A percentile compares a stretch with the other conserved stretches of the same genome.
phyloP scores from a whole-genome alignment of 2,797 vertebrate genomes.

The Esox lucius region DNA sequence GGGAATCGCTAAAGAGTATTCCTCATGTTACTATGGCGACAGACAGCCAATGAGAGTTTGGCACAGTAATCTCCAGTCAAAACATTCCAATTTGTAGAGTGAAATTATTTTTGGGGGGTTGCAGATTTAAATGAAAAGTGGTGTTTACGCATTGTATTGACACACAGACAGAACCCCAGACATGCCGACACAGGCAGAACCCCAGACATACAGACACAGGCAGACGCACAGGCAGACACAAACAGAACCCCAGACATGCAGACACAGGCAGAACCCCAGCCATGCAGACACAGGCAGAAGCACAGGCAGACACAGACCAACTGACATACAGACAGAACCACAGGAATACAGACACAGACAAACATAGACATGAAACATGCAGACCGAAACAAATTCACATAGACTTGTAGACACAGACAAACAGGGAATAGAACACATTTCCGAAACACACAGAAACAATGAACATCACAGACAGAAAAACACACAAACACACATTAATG shows the following conservation, averaged over 20 bases:
- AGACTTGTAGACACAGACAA: too few relatives aligned
- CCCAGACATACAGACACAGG: not conserved
- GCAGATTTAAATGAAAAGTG: conserved; percentile 18
- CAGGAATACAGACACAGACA: not conserved
- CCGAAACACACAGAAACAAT: too few relatives aligned
- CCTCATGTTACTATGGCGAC: conserved; percentile 61
- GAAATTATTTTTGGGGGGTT: conserved; percentile 22
- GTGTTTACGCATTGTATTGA: conserved; percentile 23
- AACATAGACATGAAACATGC: too few relatives aligned
- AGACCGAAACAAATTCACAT: too few relatives aligned
- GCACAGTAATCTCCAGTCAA: conserved; percentile 51
- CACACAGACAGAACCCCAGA: not conserved
- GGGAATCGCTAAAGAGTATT: conserved; percentile 34
- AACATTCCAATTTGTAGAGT: conserved; percentile 50
- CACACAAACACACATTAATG: too few relatives aligned
- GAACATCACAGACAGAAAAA: too few relatives aligned
- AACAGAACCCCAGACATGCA: conserved; percentile 4
- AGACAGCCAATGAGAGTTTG: conserved; percentile 51
- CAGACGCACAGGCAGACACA: not conserved
- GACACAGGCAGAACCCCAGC: not conserved
- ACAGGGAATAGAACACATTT: too few relatives aligned
- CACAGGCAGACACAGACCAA: not conserved
- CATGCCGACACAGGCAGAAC: not conserved
- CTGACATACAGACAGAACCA: not conserved
- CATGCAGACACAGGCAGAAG: not conserved